Evolutionary conservation across 2,888 invertebrate genomes (phyloP).

Genomic region (Heteromyza rotundicornis): DNA sequence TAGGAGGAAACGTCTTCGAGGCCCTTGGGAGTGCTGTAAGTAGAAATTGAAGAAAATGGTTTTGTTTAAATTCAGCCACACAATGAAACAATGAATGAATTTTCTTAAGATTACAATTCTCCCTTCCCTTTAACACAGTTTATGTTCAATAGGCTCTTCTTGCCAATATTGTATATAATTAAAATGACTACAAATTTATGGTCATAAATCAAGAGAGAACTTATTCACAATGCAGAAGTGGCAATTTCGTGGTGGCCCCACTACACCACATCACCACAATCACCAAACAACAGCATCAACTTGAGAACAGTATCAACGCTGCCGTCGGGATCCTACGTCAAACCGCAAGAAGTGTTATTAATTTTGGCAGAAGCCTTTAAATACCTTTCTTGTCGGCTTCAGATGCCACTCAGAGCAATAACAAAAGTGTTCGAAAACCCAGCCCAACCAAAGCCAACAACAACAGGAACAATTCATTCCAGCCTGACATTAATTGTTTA

Average conservation of each 20-base stretch:
- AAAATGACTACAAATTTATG: no score
- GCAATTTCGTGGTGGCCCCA: no score
- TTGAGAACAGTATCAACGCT: neutral
- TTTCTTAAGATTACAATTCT: no score
- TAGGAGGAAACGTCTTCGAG: constrained; percentile 82
- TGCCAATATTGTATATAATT: no score
- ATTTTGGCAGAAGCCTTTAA: neutral
- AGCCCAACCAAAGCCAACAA: neutral
- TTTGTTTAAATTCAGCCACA: neutral
- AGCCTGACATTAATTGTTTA: constrained; percentile 16
- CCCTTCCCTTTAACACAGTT: no score
- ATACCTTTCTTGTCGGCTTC: neutral
- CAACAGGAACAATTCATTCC: constrained; percentile 1
- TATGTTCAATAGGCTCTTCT: no score
- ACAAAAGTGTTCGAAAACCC: neutral
- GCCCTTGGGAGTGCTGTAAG: constrained; percentile 77
- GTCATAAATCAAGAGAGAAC: no score
- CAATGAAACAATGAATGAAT: neutral
- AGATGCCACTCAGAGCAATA: constrained; percentile 1
- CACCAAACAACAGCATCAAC: neutral
- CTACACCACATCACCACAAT: no score
- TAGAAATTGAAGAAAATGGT: constrained; percentile 12
- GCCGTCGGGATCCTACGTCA: no score
- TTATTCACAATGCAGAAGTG: no score
- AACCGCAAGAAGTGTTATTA: neutral